Percentiles rank a stretch among this genome's conserved stretches.
Conservation (phyloP, 37 sponge, comb jelly and placozoan genomes). For the Sycon ciliatum region DNA sequence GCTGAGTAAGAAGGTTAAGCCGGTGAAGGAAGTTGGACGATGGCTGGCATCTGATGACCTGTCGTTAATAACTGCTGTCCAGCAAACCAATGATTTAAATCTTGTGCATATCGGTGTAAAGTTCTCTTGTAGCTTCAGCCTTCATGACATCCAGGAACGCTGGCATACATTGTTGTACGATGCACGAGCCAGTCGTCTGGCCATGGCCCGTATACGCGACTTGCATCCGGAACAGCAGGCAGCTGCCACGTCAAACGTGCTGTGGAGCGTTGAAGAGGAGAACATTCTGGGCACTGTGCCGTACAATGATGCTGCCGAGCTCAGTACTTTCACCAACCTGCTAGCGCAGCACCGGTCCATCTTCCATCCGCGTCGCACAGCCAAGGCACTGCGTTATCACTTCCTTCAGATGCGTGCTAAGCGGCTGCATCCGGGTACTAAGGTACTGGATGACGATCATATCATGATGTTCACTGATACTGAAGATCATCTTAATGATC, state of each 20-base stretch:
- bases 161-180: slow-evolving; percentile 87
- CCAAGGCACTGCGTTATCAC: slow-evolving; percentile 76
- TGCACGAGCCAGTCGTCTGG: slow-evolving; percentile 63
- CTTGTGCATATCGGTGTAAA: slow-evolving; percentile 71
- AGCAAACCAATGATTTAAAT: slow-evolving; percentile 36
- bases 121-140: slow-evolving; percentile 79
- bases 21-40: slow-evolving; percentile 57
- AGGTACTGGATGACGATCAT: too few species aligned
- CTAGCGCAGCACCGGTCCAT: slow-evolving; percentile 48
- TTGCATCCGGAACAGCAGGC: slow-evolving; percentile 69
- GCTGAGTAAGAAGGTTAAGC: neutral
- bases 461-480: too few species aligned
- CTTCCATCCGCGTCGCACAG: slow-evolving; percentile 66
- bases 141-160: slow-evolving; percentile 78
- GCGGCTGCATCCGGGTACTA: slow-evolving; percentile 11
- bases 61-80: slow-evolving; percentile 75
- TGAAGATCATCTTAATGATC: too few species aligned
- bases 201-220: slow-evolving; percentile 52
- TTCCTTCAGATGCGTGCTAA: slow-evolving; percentile 11
- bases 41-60: slow-evolving; percentile 87
- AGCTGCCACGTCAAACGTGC: slow-evolving; percentile 50
- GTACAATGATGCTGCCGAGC: slow-evolving; percentile 57
- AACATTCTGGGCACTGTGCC: slow-evolving; percentile 51
- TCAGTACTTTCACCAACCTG: slow-evolving; percentile 56
- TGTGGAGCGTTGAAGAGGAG: slow-evolving; percentile 89